Percentiles rank a stretch among this genome's conserved stretches.
phyloP scores from a whole-genome alignment of 2,888 invertebrate genomes.

The Papilio elwesi region DNA sequence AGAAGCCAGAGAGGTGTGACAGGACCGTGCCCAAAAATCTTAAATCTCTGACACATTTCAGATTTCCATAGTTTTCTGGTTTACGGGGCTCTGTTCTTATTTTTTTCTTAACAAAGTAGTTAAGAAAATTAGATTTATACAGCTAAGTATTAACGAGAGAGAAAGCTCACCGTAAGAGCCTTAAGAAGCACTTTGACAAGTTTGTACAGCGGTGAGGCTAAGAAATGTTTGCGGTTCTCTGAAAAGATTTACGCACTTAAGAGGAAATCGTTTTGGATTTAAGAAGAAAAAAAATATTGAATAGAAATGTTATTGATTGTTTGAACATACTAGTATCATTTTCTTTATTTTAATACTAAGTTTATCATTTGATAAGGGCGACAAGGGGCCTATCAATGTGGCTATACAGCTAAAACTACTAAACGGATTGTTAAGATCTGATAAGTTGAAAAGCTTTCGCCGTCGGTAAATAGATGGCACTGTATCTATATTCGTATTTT shows the following conservation, averaged over 20 bases:
- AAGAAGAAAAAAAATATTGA: slow-evolving; percentile 11
- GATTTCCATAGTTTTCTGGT: neutral
- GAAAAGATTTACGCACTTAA: slow-evolving; percentile 15
- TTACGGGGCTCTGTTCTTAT: neutral
- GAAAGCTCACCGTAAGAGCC: slow-evolving; percentile 8
- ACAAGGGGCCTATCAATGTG: no score
- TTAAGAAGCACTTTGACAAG: slow-evolving; percentile 19
- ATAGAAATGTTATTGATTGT: neutral
- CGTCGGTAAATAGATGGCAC: neutral
- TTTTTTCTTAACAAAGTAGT: neutral
- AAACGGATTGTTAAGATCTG: no score
- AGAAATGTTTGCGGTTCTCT: slow-evolving; percentile 13
- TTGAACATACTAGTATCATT: no score
- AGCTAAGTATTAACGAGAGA: slow-evolving; percentile 5
- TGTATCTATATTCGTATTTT: neutral
- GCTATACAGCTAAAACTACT: no score
- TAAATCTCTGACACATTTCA: no score
- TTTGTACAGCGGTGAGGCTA: slow-evolving; percentile 19
- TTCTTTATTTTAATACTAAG: no score
- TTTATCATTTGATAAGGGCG: no score
- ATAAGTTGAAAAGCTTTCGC: neutral
- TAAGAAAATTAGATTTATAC: neutral
- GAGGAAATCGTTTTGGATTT: slow-evolving; percentile 8
- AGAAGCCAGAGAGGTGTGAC: neutral
- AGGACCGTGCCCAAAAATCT: neutral